phyloP scores from a whole-genome alignment of 2,113 vertebrate species.

The Myotis yumanensis region DNA sequence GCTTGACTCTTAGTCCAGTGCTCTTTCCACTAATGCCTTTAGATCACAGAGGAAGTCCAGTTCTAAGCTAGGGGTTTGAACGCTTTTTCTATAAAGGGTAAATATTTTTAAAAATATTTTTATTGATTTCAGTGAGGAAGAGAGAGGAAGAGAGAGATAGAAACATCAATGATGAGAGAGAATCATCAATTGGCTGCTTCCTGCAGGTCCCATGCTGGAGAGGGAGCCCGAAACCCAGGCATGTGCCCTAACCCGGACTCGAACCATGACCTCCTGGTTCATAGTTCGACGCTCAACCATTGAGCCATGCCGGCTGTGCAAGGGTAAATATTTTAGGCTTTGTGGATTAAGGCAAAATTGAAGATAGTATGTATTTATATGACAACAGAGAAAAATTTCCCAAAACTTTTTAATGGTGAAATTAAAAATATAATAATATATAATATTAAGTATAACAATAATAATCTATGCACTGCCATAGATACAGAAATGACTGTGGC shows the following conservation, averaged over 20 bases:
- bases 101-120: not conserved
- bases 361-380: not conserved
- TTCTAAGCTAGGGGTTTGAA: not conserved
- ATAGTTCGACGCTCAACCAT: too few relatives aligned
- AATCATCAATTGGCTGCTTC: too few relatives aligned
- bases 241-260: too few relatives aligned
- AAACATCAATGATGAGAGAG: too few relatives aligned
- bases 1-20: not conserved
- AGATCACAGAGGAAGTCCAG: not conserved
- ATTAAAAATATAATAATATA: not conserved
- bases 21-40: not conserved
- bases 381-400: not conserved
- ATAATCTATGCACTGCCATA: not conserved
- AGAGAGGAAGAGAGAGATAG: too few relatives aligned
- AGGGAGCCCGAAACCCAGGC: too few relatives aligned
- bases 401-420: not conserved
- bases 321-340: constrained; percentile 27
- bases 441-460: constrained; percentile 9
- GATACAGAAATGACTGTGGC: not conserved
- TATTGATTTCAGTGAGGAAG: too few relatives aligned
- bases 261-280: too few relatives aligned
- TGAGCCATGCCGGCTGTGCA: not conserved
- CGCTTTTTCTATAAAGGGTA: not conserved
- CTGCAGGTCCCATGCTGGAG: too few relatives aligned
- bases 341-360: constrained; percentile 20